Percentiles rank a stretch among this genome's conserved stretches.
These are phyloP conservation scores for Myotis findleyi DNA, from an alignment of 2,797 vertebrate genomes.

Conservation along the genomic window DNA sequence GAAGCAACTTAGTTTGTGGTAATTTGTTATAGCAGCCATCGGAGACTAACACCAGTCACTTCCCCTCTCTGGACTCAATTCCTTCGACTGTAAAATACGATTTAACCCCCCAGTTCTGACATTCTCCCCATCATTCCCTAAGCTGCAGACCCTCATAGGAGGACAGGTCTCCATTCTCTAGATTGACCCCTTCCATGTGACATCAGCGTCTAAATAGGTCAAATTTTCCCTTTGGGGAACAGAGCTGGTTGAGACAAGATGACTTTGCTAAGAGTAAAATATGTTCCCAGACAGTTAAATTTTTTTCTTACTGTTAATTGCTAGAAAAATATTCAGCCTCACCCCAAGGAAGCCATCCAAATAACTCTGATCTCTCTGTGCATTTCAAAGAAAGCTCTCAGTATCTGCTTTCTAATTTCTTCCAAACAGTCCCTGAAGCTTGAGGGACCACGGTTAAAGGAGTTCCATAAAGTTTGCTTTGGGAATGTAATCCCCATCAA, in stretches of 20 bases:
- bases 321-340: conserved; percentile 14
- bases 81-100: not conserved
- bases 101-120: not conserved
- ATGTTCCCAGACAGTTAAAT: not conserved
- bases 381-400: not conserved
- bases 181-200: not conserved
- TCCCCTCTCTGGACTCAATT: not conserved
- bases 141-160: not conserved
- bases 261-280: conserved; percentile 37
- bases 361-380: not conserved
- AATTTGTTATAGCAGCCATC: not conserved
- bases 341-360: not conserved
- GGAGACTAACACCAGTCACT: not conserved
- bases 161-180: not conserved
- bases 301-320: conserved; percentile 37
- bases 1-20: not conserved
- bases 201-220: not conserved
- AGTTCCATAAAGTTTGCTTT: not conserved
- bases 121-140: not conserved
- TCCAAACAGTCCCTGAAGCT: not conserved
- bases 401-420: not conserved
- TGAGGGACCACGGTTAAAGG: not conserved
- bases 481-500: not conserved
- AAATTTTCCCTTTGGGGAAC: not conserved
- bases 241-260: not conserved